Evolutionary conservation across 1,140 invertebrate genomes (phyloP).

Genomic region (Belonocnema kinseyi): DNA sequence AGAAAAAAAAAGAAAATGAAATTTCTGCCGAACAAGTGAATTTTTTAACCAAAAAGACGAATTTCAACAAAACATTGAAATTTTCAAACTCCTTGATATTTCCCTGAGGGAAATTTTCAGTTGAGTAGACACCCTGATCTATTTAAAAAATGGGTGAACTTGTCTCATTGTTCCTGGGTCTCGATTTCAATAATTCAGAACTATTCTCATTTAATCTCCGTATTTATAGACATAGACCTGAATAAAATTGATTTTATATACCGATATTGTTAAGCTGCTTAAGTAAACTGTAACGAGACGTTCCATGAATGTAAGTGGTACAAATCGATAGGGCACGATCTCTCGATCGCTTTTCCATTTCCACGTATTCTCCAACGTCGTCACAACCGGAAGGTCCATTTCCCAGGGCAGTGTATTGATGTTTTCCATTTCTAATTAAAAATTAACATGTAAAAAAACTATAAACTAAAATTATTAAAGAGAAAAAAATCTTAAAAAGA

Average conservation of each 20-base stretch:
- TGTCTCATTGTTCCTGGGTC: too few relatives aligned
- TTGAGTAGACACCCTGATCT: too few relatives aligned
- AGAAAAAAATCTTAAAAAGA: neutral
- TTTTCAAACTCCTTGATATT: too few relatives aligned
- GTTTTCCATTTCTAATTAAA: slow-evolving; percentile 76
- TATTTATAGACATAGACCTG: slow-evolving; percentile 14
- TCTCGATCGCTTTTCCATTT: slow-evolving; percentile 79
- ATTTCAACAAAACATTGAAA: too few relatives aligned
- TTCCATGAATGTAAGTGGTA: slow-evolving; percentile 80
- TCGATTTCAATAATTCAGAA: neutral
- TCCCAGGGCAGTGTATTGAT: slow-evolving; percentile 83
- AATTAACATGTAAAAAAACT: neutral
- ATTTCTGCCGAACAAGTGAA: too few relatives aligned
- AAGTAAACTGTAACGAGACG: slow-evolving; percentile 83
- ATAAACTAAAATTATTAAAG: neutral
- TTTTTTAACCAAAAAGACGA: too few relatives aligned
- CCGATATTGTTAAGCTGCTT: slow-evolving; percentile 87
- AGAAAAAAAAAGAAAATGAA: too few relatives aligned
- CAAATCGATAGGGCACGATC: slow-evolving; percentile 80
- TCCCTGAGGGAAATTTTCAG: too few relatives aligned
- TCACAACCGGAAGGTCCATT: slow-evolving; percentile 74
- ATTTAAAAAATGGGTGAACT: too few relatives aligned
- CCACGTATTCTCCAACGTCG: slow-evolving; percentile 78
- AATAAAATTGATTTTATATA: slow-evolving; percentile 53
- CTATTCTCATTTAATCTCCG: neutral